Evolutionary conservation across 2,888 invertebrate genomes (phyloP).

Genomic region (Archips crataeganus): DNA sequence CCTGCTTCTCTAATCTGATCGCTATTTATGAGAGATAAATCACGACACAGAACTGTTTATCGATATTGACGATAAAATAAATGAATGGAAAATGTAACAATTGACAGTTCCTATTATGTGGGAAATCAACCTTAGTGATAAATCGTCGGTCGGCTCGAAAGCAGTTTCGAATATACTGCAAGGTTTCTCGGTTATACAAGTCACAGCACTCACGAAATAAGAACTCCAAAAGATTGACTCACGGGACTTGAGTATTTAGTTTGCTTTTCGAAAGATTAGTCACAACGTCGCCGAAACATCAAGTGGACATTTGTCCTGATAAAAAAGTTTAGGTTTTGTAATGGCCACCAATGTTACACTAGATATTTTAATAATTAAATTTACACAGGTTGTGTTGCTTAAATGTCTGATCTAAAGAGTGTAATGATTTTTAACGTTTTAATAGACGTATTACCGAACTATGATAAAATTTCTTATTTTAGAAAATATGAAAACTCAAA

Average conservation of each 20-base stretch:
- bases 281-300: slow-evolving; percentile 86
- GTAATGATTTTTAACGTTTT: slow-evolving; percentile 65
- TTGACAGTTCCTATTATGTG: slow-evolving; percentile 78
- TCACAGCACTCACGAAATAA: slow-evolving; percentile 62
- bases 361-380: slow-evolving; percentile 70
- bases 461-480: slow-evolving; percentile 82
- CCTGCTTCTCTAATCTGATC: slow-evolving; percentile 55
- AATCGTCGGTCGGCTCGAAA: slow-evolving; percentile 74
- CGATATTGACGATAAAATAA: slow-evolving; percentile 58
- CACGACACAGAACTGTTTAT: slow-evolving; percentile 47
- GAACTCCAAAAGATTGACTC: slow-evolving; percentile 61
- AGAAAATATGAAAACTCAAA: slow-evolving; percentile 82
- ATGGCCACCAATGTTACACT: slow-evolving; percentile 86
- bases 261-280: slow-evolving; percentile 75
- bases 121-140: slow-evolving; percentile 78
- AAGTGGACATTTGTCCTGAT: slow-evolving; percentile 85
- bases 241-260: slow-evolving; percentile 68
- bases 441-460: slow-evolving; percentile 77
- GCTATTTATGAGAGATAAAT: slow-evolving; percentile 46
- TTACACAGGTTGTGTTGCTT: slow-evolving; percentile 55
- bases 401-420: slow-evolving; percentile 58
- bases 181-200: slow-evolving; percentile 58
- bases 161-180: slow-evolving; percentile 68
- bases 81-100: slow-evolving; percentile 73
- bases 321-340: slow-evolving; percentile 86